Evolutionary conservation across 2,888 invertebrate species (phyloP).

Genomic region (Sarcophaga caerulescens): DNA sequence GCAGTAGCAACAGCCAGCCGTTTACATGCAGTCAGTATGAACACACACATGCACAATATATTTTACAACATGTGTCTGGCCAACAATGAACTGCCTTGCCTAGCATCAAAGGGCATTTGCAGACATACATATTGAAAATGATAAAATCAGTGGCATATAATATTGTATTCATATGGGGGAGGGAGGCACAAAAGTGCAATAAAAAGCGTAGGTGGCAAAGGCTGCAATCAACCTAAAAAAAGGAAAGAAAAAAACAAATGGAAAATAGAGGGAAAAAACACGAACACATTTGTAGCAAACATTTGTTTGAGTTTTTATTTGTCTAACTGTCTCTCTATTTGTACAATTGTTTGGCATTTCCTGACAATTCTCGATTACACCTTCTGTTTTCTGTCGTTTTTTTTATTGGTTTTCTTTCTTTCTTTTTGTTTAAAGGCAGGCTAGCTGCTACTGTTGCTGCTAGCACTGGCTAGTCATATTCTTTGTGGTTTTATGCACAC

Average conservation of each 20-base stretch:
- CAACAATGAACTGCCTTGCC: neutral
- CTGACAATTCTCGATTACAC: slow-evolving; percentile 55
- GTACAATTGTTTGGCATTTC: slow-evolving; percentile 62
- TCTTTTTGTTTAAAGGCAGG: neutral
- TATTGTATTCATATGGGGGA: slow-evolving; percentile 16
- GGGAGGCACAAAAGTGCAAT: slow-evolving; percentile 18
- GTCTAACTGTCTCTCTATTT: slow-evolving; percentile 24
- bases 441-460: slow-evolving; percentile 23
- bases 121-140: slow-evolving; percentile 27
- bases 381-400: neutral
- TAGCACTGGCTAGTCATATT: neutral
- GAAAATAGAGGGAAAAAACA: too few species aligned
- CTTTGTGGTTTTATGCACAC: slow-evolving; percentile 28
- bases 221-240: neutral
- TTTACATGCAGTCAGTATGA: too few species aligned
- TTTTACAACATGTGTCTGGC: slow-evolving; percentile 28
- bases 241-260: neutral
- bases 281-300: neutral
- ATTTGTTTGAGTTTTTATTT: neutral
- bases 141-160: slow-evolving; percentile 43
- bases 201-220: slow-evolving; percentile 31
- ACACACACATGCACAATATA: neutral
- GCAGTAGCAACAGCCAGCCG: neutral
- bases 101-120: too few species aligned
- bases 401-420: neutral